Conservation (phyloP, 2,888 invertebrate species). For the Drosophila leonis region DNA sequence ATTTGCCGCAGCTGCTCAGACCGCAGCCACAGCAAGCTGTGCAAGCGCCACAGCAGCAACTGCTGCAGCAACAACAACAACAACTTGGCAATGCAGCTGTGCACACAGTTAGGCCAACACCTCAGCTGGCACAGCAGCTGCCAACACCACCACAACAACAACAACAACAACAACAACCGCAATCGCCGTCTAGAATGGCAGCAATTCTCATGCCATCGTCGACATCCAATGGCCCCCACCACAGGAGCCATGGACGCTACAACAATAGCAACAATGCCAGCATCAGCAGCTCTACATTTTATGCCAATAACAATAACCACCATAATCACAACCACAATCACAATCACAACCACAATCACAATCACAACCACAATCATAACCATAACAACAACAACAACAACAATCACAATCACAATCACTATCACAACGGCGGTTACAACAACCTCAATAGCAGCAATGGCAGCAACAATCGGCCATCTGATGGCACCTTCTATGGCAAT, state of each 20-base stretch:
- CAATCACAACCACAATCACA: background rate
- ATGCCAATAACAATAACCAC: slow-evolving; percentile 2
- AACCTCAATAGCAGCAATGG: background rate
- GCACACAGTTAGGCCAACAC: background rate
- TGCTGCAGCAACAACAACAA: background rate
- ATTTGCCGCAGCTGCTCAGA: background rate
- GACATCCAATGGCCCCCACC: background rate
- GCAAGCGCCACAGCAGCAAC: background rate
- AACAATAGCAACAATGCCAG: slow-evolving; percentile 1
- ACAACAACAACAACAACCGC: background rate
- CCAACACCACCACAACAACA: background rate
- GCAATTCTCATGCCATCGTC: slow-evolving; percentile 1
- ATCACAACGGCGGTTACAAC: background rate
- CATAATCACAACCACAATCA: background rate
- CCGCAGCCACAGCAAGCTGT: background rate
- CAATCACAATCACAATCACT: background rate
- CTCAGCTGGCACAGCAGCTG: background rate
- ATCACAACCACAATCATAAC: background rate
- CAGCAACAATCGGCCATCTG: slow-evolving; percentile 1
- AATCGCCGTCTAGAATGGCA: background rate
- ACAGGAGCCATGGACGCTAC: slow-evolving; percentile 4
- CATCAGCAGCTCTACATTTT: background rate
- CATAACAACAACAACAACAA: background rate
- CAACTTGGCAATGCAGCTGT: background rate
- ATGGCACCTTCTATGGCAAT: slow-evolving; percentile 3